Evolutionary conservation across 1,140 invertebrate species (phyloP), one percentile per base, ranked within the genome.

Genomic region (Drosophila prosaltans): DNA sequence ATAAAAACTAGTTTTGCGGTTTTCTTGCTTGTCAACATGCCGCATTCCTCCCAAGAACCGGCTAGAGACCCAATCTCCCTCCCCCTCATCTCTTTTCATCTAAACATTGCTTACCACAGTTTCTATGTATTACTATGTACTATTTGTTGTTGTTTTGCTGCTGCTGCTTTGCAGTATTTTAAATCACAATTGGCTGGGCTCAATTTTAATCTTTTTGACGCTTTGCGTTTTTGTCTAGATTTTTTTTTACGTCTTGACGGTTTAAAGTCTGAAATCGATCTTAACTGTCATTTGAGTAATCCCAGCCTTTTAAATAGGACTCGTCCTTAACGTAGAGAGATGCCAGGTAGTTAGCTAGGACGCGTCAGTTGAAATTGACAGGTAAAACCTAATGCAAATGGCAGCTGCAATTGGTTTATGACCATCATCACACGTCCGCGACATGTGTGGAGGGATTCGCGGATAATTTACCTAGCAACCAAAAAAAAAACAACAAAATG

Each of bases 351-450:
- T 8, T 5, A 45, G 39, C 28, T 30, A 9, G 7, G 48, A 72
- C 54, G 24, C 48, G 51, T 6, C 7, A n/a, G 26, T n/a, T 21
- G 63, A 36, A 1, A 24, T 28, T 7, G 11, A 5, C 32, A 26
- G 16, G 39, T 24, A 30, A 54, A 54, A 68, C 59, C 72, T 86
- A 73, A 16, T 26, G 40, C 11, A 0, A 1, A 0, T 1, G 3
- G 36, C 84, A 83, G 66, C 82, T 83, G 77, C 67, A 9, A 16
- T 86, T 36, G 1, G 32, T 36, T 86, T 86, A 86, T 83, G 65
- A 32, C 6, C 39, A 24, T 51, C 81, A 84, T 73, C 26, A 36
- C 32, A 36, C 6, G 32, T 6, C 32, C 32, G 32, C 3, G 32
- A 36, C 32, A 36, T 84, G 81, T 54, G 48, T 41, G 3, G 16